These are phyloP conservation scores for Tiliqua scincoides DNA, from an alignment of 2,113 vertebrate species.

Conservation along the genomic window DNA sequence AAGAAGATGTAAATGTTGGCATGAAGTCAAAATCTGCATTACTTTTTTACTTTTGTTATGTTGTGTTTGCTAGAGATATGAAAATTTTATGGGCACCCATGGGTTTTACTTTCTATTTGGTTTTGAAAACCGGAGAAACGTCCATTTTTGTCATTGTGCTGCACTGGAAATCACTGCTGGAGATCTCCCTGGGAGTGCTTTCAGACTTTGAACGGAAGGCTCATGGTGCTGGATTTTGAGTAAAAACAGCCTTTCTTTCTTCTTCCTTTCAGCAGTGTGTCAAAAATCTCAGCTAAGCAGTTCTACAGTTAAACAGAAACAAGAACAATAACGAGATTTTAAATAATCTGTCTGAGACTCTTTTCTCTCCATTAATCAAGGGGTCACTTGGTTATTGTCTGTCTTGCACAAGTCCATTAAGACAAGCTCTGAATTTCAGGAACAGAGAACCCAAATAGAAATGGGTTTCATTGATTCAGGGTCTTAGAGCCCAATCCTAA, in stretches of 20 bases:
- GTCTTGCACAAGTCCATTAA: background rate
- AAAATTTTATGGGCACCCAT: background rate
- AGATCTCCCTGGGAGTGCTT: background rate
- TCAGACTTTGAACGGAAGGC: background rate
- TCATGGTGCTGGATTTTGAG: background rate
- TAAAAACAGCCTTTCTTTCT: background rate
- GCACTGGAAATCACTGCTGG: constrained; percentile 1
- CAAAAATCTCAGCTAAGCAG: background rate
- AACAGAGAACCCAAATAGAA: background rate
- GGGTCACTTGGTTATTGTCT: background rate
- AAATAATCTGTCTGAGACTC: background rate
- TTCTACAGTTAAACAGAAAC: background rate
- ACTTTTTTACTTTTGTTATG: background rate
- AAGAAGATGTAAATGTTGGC: background rate
- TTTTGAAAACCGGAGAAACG: background rate
- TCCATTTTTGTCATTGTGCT: background rate
- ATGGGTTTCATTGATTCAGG: background rate
- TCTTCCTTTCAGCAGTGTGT: background rate
- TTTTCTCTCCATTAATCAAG: background rate
- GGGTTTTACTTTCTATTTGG: constrained; percentile 3
- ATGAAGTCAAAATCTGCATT: background rate
- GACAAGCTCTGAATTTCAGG: background rate
- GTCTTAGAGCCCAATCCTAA: too few species aligned
- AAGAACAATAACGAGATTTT: background rate
- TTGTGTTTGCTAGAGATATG: background rate